Evolutionary conservation across 2,888 invertebrate genomes (phyloP).

Genomic region (Hylaea fasciaria): DNA sequence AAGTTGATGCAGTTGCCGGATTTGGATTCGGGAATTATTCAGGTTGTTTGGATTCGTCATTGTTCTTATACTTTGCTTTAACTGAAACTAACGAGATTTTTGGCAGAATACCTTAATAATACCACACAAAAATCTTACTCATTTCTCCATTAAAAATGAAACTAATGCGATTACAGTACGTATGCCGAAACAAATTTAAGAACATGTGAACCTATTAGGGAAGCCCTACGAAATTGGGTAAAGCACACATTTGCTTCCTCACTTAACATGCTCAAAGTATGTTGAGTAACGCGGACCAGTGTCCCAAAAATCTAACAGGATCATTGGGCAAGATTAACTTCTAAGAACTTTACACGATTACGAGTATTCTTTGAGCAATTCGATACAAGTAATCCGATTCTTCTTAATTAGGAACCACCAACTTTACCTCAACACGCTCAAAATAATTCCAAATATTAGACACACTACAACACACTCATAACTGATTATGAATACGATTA

Average conservation of each 20-base stretch:
- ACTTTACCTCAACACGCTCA: neutral
- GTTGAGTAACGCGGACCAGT: conserved; percentile 10
- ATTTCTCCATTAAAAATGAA: too few relatives aligned
- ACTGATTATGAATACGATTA: conserved; percentile 15
- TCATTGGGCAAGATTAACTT: conserved; percentile 23
- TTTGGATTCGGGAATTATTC: too few relatives aligned
- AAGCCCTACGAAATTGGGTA: conserved; percentile 26
- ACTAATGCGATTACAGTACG: conserved; percentile 19
- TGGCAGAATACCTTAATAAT: too few relatives aligned
- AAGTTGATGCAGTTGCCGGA: neutral
- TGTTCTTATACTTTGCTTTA: too few relatives aligned
- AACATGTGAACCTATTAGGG: conserved; percentile 11
- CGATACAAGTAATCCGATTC: neutral
- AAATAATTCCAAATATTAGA: neutral
- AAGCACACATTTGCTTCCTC: conserved; percentile 13
- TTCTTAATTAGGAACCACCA: too few relatives aligned
- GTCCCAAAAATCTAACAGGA: conserved; percentile 32
- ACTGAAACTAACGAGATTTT: too few relatives aligned
- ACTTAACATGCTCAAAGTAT: conserved; percentile 8
- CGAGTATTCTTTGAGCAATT: neutral
- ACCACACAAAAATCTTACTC: too few relatives aligned
- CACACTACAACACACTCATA: neutral
- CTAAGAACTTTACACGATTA: conserved; percentile 35
- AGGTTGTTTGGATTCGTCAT: too few relatives aligned
- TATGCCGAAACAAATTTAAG: neutral